Evolutionary conservation across 2,888 invertebrate species (phyloP).

Genomic region (Tortrix viridana): DNA sequence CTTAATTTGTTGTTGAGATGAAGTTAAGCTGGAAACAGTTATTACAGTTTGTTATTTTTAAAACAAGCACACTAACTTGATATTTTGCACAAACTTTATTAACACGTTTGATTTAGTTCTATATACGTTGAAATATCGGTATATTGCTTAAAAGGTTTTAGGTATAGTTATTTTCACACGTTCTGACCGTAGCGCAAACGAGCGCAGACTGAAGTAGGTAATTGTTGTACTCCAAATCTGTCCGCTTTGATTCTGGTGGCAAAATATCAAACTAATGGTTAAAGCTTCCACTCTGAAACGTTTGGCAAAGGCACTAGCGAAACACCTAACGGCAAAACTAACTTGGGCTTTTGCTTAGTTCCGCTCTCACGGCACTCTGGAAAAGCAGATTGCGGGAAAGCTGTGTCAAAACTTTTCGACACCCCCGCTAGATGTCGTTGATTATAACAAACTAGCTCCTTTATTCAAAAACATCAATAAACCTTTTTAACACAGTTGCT

Average conservation of each 20-base stretch:
- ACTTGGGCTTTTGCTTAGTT: constrained; percentile 27
- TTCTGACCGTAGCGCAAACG: constrained; percentile 12
- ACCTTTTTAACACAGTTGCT: too few relatives aligned
- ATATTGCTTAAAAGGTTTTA: not conserved
- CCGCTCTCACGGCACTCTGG: constrained; percentile 17
- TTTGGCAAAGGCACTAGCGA: constrained; percentile 33
- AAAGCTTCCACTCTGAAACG: constrained; percentile 24
- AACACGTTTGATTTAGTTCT: constrained; percentile 6
- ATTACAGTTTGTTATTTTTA: not conserved
- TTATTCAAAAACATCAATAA: too few relatives aligned
- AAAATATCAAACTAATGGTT: constrained; percentile 31
- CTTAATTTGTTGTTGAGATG: constrained; percentile 15
- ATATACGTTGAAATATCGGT: constrained; percentile 15
- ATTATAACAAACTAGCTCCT: too few relatives aligned
- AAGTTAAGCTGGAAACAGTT: not conserved
- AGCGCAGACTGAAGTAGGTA: constrained; percentile 34
- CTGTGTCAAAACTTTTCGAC: constrained; percentile 23
- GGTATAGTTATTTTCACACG: constrained; percentile 9
- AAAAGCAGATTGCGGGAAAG: constrained; percentile 32
- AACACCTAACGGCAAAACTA: constrained; percentile 27
- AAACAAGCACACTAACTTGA: constrained; percentile 2
- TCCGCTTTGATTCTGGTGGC: constrained; percentile 27
- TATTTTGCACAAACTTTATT: constrained; percentile 8
- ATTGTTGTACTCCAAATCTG: constrained; percentile 27
- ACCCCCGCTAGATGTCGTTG: constrained; percentile 48